Evolutionary conservation across 2,113 vertebrate genomes (phyloP).

Genomic region (Apaloderma vittatum): DNA sequence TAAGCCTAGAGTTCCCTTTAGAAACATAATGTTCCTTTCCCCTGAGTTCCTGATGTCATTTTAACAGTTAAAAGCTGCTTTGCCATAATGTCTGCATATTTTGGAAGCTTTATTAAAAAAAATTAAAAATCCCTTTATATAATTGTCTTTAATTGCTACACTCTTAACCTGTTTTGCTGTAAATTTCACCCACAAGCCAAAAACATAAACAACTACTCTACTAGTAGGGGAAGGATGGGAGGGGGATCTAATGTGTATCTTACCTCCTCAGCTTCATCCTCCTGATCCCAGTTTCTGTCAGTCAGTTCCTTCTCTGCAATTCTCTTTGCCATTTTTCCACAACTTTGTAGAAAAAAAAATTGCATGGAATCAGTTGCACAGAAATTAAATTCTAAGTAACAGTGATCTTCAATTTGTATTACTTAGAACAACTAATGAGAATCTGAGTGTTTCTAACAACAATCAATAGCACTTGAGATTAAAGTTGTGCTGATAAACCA

Average conservation of each 20-base stretch:
- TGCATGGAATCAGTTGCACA: neutral
- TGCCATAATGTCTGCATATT: neutral
- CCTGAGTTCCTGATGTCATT: neutral
- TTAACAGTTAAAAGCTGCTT: neutral
- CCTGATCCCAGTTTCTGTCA: slow-evolving; percentile 98
- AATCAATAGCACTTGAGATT: neutral
- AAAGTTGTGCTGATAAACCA: neutral
- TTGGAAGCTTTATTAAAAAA: neutral
- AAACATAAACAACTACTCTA: neutral
- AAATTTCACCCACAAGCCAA: neutral
- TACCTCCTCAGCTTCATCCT: slow-evolving; percentile 96
- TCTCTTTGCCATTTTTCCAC: slow-evolving; percentile 91
- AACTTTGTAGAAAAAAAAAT: neutral
- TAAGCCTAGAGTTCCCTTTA: neutral
- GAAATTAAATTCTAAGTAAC: neutral
- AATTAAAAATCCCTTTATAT: neutral
- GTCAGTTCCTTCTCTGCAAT: slow-evolving; percentile 96
- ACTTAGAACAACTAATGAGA: neutral
- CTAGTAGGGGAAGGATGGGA: too few species aligned
- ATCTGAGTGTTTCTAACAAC: neutral
- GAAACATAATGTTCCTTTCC: neutral
- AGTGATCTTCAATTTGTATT: neutral
- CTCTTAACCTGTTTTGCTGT: neutral
- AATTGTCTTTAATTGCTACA: neutral
- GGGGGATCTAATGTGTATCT: neutral